These are phyloP conservation scores for Catostylus mosaicus DNA, from an alignment of 30 jellyfish, hydroid and myxozoan genomes.

Conservation along the genomic window DNA sequence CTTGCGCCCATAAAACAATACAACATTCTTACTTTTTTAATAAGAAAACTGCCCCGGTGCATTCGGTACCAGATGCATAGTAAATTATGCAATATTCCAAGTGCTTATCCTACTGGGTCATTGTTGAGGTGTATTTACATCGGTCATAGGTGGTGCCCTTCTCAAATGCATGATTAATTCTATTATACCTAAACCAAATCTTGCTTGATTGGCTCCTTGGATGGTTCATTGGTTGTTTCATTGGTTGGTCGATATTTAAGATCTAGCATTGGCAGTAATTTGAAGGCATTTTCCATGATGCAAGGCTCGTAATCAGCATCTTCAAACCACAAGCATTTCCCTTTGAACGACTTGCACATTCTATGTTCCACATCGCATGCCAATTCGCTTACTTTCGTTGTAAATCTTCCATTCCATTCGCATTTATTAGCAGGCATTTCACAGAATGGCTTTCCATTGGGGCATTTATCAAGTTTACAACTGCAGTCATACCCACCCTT, in stretches of 20 bases:
- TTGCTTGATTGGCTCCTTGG: neutral
- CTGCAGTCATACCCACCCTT: constrained; percentile 85
- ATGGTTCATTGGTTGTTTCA: no score
- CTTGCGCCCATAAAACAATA: no score
- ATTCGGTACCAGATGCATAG: no score
- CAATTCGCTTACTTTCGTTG: constrained; percentile 1
- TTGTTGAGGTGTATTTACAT: no score
- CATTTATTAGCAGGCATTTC: constrained; percentile 12
- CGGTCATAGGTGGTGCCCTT: no score
- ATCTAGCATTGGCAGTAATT: neutral
- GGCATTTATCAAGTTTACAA: constrained; percentile 64
- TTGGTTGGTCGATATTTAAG: neutral
- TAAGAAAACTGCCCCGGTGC: no score
- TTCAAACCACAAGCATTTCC: constrained; percentile 55
- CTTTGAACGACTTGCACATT: constrained; percentile 40
- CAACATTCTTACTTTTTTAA: no score
- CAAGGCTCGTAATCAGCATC: constrained; percentile 57
- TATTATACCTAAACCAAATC: neutral
- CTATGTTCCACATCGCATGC: constrained; percentile 53
- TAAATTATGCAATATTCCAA: no score
- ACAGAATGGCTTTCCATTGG: constrained; percentile 42
- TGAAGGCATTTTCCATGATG: constrained; percentile 24
- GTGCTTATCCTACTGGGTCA: no score
- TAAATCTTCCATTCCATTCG: constrained; percentile 44
- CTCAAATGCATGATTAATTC: neutral